Evolutionary conservation across 2,113 vertebrate genomes (phyloP), one percentile per base, ranked within the genome.

Genomic region (Tragelaphus imberbis): DNA sequence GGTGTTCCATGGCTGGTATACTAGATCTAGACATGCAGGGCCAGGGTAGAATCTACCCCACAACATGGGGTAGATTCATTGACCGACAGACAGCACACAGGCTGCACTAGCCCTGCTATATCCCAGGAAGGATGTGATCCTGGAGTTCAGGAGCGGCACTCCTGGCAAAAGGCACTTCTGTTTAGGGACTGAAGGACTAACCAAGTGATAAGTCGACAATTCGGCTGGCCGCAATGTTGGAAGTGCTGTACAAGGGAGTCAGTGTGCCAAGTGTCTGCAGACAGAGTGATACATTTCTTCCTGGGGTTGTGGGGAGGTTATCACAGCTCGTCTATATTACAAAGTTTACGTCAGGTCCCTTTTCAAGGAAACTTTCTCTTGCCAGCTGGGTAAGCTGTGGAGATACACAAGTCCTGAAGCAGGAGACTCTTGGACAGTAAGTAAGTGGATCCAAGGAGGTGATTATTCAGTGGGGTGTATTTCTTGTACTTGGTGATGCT

Each of bases 401-500:
- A 97, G 85, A 92, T 6, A 51, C 49, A 49, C 19, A n/a, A 33
- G 21, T 47, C 56, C 53, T 85, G 75, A 96, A 97, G 92, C 14
- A 47, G 75, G 94, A 93, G 25, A 96, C 5, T 2, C 96, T 49
- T 2, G 47, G 87, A 68, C 40, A 89, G 71, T 27, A 36, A 89
- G 71, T 27, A 36, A 94, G 55, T 80, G 85, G 53, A 28, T 30
- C 49, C 8, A 0, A 55, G 94, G 81, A 89, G 40, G 88, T 55
- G 68, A 87, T 81, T 91, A 58, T 89, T 88, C 77, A 51, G 53
- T 86, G 21, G 82, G 27, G 36, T 36, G 12, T 33, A n/a, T 94
- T 98, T 97, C 94, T 98, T 98, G 25, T 85, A 89, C 93, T 92
- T 97, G 94, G 96, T 95, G 97, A 97, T 93, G n/a, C 8, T 23